These are phyloP conservation scores for Amphiprion ocellaris DNA, from an alignment of 2,113 vertebrate species.

Conservation along the genomic window DNA sequence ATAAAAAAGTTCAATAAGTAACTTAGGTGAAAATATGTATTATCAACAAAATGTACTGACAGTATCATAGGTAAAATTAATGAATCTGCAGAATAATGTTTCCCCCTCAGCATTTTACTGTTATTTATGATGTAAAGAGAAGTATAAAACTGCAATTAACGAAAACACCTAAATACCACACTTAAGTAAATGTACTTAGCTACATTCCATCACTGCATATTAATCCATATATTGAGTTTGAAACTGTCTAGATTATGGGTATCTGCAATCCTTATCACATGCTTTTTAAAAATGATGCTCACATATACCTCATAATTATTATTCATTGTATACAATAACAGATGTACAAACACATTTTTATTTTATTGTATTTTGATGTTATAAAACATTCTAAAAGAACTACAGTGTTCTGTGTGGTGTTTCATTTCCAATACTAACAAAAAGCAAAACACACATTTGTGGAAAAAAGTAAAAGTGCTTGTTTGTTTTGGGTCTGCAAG, in stretches of 20 bases:
- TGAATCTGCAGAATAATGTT: too few species aligned
- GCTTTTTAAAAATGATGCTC: not conserved
- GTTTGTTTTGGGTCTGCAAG: constrained; percentile 16
- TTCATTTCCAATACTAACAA: constrained; percentile 27
- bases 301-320: not conserved
- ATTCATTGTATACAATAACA: not conserved
- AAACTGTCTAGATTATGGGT: not conserved
- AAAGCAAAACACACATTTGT: not conserved
- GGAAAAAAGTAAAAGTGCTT: constrained; percentile 42
- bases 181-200: too few species aligned
- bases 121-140: too few species aligned
- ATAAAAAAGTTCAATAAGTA: too few species aligned
- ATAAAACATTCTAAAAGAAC: constrained; percentile 16
- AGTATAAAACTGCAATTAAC: too few species aligned
- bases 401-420: constrained; percentile 10
- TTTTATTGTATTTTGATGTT: constrained; percentile 39
- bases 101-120: too few species aligned
- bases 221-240: not conserved
- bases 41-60: too few species aligned
- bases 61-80: too few species aligned
- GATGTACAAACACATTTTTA: not conserved
- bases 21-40: too few species aligned
- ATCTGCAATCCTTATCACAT: not conserved
- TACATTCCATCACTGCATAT: not conserved
- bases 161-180: too few species aligned